Conservation (phyloP, 1,140 invertebrate species). For the Bicyclus anynana region DNA sequence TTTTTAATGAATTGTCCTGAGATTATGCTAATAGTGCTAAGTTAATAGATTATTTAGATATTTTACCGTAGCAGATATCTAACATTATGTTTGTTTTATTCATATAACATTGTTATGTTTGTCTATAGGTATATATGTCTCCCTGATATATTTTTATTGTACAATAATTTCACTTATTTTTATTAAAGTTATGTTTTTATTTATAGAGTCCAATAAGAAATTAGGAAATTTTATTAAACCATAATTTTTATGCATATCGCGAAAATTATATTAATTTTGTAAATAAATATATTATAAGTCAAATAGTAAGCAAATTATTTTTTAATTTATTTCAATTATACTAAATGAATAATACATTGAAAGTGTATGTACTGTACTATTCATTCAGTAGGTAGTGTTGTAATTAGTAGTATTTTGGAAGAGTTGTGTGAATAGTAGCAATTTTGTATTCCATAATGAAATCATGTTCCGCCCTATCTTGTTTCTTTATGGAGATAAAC, state of each 20-base stretch:
- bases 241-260: slow-evolving; percentile 57
- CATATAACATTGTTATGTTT: slow-evolving; percentile 65
- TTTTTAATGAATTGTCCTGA: slow-evolving; percentile 28
- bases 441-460: slow-evolving; percentile 40
- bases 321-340: slow-evolving; percentile 49
- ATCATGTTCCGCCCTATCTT: slow-evolving; percentile 54
- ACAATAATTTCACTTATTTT: slow-evolving; percentile 55
- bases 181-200: slow-evolving; percentile 63
- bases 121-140: slow-evolving; percentile 55
- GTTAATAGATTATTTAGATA: slow-evolving; percentile 37
- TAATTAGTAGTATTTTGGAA: slow-evolving; percentile 42
- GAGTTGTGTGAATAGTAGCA: slow-evolving; percentile 37
- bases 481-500: slow-evolving; percentile 53
- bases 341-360: slow-evolving; percentile 29
- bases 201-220: slow-evolving; percentile 57
- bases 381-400: slow-evolving; percentile 10
- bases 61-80: slow-evolving; percentile 23
- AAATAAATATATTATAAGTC: slow-evolving; percentile 50
- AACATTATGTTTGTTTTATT: slow-evolving; percentile 46
- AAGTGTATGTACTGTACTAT: slow-evolving; percentile 19
- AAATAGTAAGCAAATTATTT: slow-evolving; percentile 56
- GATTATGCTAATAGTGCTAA: slow-evolving; percentile 57
- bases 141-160: slow-evolving; percentile 59
- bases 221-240: slow-evolving; percentile 63
- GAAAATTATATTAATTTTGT: slow-evolving; percentile 47